Percentiles rank a stretch among this genome's conserved stretches.
These are phyloP conservation scores for Phthorimaea operculella DNA, from an alignment of 1,140 invertebrate genomes.

Conservation along the genomic window DNA sequence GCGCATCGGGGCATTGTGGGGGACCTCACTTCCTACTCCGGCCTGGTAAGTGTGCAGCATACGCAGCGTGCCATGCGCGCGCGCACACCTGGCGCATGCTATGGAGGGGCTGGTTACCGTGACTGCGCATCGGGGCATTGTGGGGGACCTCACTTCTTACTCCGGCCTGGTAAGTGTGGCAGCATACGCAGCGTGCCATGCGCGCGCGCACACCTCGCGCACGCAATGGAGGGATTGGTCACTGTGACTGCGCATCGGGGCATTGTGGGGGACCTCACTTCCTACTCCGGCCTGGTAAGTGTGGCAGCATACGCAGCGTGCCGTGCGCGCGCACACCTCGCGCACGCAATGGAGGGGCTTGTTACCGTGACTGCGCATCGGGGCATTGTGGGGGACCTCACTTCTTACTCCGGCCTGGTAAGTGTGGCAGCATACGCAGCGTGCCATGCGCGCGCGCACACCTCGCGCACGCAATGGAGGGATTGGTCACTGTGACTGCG, in stretches of 20 bases:
- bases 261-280: conserved; percentile 29
- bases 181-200: no score
- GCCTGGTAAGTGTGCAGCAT: conserved; percentile 77
- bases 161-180: conserved; percentile 80
- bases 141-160: conserved; percentile 73
- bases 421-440: conserved; percentile 69
- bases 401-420: conserved; percentile 82
- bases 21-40: conserved; percentile 70
- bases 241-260: conserved; percentile 81
- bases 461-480: conserved; percentile 76
- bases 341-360: conserved; percentile 77
- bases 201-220: conserved; percentile 70
- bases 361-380: conserved; percentile 83
- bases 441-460: conserved; percentile 73
- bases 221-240: conserved; percentile 79
- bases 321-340: conserved; percentile 74
- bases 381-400: conserved; percentile 72
- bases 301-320: conserved; percentile 58
- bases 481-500: conserved; percentile 81
- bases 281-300: conserved; percentile 81
- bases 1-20: conserved; percentile 71
- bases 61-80: conserved; percentile 69
- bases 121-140: conserved; percentile 77
- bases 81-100: conserved; percentile 72
- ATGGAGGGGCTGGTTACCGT: conserved; percentile 82